Conservation (phyloP, 2,113 vertebrate species). For the Pleuronectes platessa region DNA sequence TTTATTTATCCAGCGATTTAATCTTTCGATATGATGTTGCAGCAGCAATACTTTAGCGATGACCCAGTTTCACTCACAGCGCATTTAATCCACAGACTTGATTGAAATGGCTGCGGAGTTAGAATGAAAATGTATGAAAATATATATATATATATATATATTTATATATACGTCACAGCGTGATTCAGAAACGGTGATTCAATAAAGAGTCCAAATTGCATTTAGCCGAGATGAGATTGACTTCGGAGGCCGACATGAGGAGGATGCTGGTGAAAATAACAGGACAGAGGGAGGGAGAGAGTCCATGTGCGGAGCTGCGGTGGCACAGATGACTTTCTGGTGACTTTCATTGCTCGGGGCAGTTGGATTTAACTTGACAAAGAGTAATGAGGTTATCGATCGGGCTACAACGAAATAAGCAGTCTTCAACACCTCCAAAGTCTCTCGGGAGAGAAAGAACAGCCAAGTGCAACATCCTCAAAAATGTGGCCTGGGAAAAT, state of each 20-base stretch:
- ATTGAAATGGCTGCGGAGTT: slow-evolving; percentile 57
- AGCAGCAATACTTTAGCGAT: slow-evolving; percentile 43
- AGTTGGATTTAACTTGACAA: slow-evolving; percentile 85
- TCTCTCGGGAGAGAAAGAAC: slow-evolving; percentile 76
- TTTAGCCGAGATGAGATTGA: slow-evolving; percentile 71
- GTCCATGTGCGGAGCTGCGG: slow-evolving; percentile 48
- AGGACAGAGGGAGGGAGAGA: slow-evolving; percentile 39
- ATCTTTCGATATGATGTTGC: slow-evolving; percentile 62
- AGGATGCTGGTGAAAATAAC: slow-evolving; percentile 70
- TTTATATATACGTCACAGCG: slow-evolving; percentile 23
- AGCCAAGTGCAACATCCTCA: slow-evolving; percentile 82
- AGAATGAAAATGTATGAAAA: slow-evolving; percentile 47
- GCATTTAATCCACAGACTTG: slow-evolving; percentile 60
- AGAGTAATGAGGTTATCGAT: slow-evolving; percentile 87
- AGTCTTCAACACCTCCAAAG: slow-evolving; percentile 81
- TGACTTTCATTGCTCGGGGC: slow-evolving; percentile 82
- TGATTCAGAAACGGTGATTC: slow-evolving; percentile 68
- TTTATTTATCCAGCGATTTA: slow-evolving; percentile 59
- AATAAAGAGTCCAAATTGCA: slow-evolving; percentile 70
- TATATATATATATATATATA: slow-evolving; percentile 7
- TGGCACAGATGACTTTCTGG: slow-evolving; percentile 80
- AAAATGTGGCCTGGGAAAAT: slow-evolving; percentile 80
- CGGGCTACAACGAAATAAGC: slow-evolving; percentile 80
- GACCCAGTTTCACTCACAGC: slow-evolving; percentile 66
- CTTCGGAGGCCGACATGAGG: slow-evolving; percentile 52